These are phyloP conservation scores for Ibidorhyncha struthersii DNA, from an alignment of 2,113 vertebrate genomes.

Conservation along the genomic window DNA sequence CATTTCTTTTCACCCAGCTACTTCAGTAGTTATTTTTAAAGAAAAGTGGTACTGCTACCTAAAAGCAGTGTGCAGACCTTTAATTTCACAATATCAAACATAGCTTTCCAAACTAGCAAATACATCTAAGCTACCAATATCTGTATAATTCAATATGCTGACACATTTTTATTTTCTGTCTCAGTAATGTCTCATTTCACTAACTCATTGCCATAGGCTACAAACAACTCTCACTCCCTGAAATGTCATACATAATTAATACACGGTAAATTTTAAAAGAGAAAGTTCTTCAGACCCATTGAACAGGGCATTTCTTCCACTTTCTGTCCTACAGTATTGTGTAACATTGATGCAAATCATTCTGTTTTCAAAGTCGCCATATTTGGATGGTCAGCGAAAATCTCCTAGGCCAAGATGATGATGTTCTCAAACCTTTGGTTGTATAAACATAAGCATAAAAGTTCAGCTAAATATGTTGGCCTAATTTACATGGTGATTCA, in stretches of 20 bases:
- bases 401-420: not conserved
- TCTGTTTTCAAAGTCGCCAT: not conserved
- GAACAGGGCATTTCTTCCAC: not conserved
- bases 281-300: not conserved
- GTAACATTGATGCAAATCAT: not conserved
- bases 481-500: not conserved
- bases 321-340: not conserved
- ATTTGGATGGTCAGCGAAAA: not conserved
- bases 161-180: slow-evolving; percentile 24
- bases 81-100: not conserved
- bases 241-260: slow-evolving; percentile 53
- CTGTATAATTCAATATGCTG: not conserved
- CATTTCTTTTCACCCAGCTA: not conserved
- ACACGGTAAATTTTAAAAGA: not conserved
- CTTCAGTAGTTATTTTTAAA: not conserved
- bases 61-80: not conserved
- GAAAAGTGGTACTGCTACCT: not conserved
- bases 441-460: not conserved
- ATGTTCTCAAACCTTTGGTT: not conserved
- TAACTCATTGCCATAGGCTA: slow-evolving; percentile 32
- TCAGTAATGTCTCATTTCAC: slow-evolving; percentile 23
- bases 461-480: not conserved
- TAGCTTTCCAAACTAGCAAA: not conserved
- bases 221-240: slow-evolving; percentile 31
- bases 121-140: not conserved